A percentile compares a stretch with the other conserved stretches of the same genome.
phyloP scores from a whole-genome alignment of 2,888 invertebrate species.

The Drosophila vallismaia region DNA sequence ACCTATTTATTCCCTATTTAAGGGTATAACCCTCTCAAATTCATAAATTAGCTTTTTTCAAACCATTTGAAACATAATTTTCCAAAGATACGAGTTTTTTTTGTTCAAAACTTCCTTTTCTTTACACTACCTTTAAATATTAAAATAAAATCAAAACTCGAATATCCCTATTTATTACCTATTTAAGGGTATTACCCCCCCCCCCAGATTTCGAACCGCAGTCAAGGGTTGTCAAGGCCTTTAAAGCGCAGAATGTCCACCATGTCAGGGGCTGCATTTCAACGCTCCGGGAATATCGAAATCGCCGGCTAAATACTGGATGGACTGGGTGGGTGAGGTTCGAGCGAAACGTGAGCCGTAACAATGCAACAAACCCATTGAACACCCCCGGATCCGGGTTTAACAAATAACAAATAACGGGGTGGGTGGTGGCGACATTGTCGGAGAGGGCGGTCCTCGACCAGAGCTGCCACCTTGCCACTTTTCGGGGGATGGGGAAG shows the following conservation, averaged over 20 bases:
- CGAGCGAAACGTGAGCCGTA: slow-evolving; percentile 25
- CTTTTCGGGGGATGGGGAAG: not conserved
- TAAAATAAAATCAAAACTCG: not conserved
- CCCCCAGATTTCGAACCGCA: not conserved
- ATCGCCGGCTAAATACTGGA: not conserved
- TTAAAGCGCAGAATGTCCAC: not conserved
- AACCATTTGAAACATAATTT: too few species aligned
- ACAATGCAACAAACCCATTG: slow-evolving; percentile 18
- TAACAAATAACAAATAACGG: slow-evolving; percentile 7
- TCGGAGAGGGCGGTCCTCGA: not conserved
- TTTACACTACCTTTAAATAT: not conserved
- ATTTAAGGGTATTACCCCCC: not conserved
- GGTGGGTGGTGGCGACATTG: slow-evolving; percentile 15
- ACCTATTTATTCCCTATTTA: too few species aligned
- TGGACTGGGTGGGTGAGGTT: slow-evolving; percentile 1
- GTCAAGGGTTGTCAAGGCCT: not conserved
- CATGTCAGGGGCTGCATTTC: slow-evolving; percentile 2
- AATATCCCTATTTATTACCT: not conserved
- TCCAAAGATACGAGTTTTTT: too few species aligned
- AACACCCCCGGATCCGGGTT: slow-evolving; percentile 11
- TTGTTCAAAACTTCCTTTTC: too few species aligned
- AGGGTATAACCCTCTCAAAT: too few species aligned
- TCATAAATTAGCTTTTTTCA: too few species aligned
- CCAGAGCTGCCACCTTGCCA: slow-evolving; percentile 1
- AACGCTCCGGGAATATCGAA: not conserved